Evolutionary conservation across 2,113 vertebrate species (phyloP), one percentile per base, ranked within the genome.

Genomic region (Corapipo altera): DNA sequence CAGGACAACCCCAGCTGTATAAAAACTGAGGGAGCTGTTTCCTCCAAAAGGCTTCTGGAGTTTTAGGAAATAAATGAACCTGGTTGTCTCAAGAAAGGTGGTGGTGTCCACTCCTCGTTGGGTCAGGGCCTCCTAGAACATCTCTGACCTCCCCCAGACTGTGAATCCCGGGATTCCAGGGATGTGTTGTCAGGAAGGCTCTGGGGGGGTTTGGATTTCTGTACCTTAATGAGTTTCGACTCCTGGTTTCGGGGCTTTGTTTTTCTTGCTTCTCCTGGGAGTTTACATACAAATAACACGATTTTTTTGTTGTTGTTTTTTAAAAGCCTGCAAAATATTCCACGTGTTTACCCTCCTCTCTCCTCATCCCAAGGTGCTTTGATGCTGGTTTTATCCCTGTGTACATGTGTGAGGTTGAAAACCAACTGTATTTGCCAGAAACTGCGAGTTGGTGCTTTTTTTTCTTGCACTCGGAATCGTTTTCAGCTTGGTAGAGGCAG

Each of bases 121-220:
- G 33, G 33, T 23, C 48, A 22, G n/a, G 26, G 41, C 59, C 72
- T 87, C 81, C 20, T 64, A 1, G 4, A 9, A 8, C 62, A 23
- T 3, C 51, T 16, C 7, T 33, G 44, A 4, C n/a, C 23, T 5
- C 20, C n/a, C 58, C 59, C 2, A 0, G 4, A 0, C 12, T 12
- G 35, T 32, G 32, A 81, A 51, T 66, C 41, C 64, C 3, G 2
- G 32, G 32, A 26, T 22, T 37, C 51, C 33, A 1, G 15, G 33
- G 2, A 15, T 4, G 3, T 1, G 11, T 6, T 57, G 46, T 33
- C 78, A 66, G 69, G 35, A 75, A 6, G 15, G 0, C 64, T 61
- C 52, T 9, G 46, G n/a, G 85, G 39, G 5, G n/a, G 52, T 39
- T 88, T 85, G 74, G 23, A 11, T 79, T 64, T 80, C 39, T 8